phyloP scores from a whole-genome alignment of 2,797 vertebrate species.

The Myotis findleyi region DNA sequence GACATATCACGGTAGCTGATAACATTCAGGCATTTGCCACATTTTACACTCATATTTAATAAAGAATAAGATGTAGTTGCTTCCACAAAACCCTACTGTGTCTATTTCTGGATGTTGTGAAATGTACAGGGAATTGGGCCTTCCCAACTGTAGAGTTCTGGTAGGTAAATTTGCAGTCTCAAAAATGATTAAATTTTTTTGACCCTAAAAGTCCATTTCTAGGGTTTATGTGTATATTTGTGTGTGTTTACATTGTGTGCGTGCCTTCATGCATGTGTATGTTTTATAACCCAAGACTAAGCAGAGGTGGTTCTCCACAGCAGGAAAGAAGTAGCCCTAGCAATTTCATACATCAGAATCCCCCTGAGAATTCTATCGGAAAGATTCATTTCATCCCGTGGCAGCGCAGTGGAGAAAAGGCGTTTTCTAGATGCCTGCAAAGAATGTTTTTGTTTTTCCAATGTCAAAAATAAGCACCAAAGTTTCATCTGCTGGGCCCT shows the following conservation, averaged over 20 bases:
- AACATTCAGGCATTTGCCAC: background rate
- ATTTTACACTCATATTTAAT: background rate
- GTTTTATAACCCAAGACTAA: background rate
- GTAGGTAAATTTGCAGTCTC: background rate
- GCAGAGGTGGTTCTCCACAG: background rate
- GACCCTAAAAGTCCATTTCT: background rate
- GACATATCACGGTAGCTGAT: background rate
- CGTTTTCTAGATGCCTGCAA: background rate
- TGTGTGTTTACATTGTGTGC: background rate
- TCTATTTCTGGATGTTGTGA: background rate
- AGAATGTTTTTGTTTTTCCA: slow-evolving; percentile 53
- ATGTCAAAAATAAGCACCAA: slow-evolving; percentile 70
- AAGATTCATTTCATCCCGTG: background rate
- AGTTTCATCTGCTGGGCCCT: background rate
- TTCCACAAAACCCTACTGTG: background rate
- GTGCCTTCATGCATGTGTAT: background rate
- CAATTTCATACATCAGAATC: background rate
- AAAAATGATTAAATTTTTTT: background rate
- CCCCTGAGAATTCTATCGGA: background rate
- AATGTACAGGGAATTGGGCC: background rate
- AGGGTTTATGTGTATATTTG: background rate
- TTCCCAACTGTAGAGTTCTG: background rate
- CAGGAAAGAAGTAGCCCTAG: background rate
- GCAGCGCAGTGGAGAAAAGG: background rate
- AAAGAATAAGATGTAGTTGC: background rate